Percentiles rank a stretch among this genome's conserved stretches.
Conservation (phyloP, 1,140 invertebrate species). For the Pseudobourletiella spinata region DNA sequence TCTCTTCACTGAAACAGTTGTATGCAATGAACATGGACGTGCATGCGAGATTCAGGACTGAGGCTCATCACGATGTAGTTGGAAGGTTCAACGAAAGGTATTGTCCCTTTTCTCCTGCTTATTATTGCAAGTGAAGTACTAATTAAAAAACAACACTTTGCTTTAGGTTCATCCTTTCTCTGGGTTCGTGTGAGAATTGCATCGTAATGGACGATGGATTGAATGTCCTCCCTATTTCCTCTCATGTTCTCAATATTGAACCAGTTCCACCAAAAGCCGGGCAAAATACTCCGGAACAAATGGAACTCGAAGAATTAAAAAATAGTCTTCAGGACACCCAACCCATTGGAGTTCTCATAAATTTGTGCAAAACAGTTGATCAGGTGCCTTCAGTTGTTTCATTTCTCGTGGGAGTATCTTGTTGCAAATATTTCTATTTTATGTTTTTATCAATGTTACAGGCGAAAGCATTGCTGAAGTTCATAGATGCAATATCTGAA, state of each 20-base stretch:
- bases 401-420: not conserved
- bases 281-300: conserved; percentile 42
- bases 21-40: conserved; percentile 99
- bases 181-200: conserved; percentile 78
- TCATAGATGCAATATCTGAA: conserved; percentile 91
- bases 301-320: conserved; percentile 61
- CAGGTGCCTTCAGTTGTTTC: conserved; percentile 50
- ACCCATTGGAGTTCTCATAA: conserved; percentile 80
- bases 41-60: conserved; percentile 87
- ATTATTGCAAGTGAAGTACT: no score
- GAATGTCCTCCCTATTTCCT: conserved; percentile 84
- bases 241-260: conserved; percentile 69
- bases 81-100: conserved; percentile 90
- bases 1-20: conserved; percentile 85
- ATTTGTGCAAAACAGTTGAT: conserved; percentile 85
- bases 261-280: conserved; percentile 48
- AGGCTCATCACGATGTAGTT: conserved; percentile 84
- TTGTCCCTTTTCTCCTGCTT: no score
- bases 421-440: not conserved
- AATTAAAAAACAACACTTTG: conserved; percentile 3
- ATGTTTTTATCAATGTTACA: conserved; percentile 38
- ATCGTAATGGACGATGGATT: conserved; percentile 90
- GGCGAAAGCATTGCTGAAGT: conserved; percentile 82
- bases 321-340: conserved; percentile 75
- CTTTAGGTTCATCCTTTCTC: conserved; percentile 75